A percentile compares a stretch with the other conserved stretches of the same genome.
Evolutionary conservation across 2,113 vertebrate genomes (phyloP).

Genomic region (Erythrolamprus reginae): DNA sequence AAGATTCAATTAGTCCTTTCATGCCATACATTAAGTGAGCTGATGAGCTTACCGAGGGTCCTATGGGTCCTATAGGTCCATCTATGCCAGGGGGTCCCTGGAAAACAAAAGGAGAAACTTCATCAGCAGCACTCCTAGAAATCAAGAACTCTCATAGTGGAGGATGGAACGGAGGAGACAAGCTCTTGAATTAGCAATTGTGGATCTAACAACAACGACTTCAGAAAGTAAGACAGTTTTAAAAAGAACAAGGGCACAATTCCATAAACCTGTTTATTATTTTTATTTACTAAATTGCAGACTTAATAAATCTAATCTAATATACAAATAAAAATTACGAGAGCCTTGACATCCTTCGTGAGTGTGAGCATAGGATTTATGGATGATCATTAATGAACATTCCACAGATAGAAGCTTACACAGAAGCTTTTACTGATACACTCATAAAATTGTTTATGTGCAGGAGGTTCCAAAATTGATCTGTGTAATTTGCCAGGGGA

Average conservation of each 20-base stretch:
- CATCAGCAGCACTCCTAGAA: background rate
- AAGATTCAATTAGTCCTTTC: background rate
- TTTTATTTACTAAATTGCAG: background rate
- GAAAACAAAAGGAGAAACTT: slow-evolving; percentile 3
- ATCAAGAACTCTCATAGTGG: background rate
- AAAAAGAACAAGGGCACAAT: background rate
- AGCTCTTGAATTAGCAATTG: background rate
- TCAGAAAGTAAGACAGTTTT: background rate
- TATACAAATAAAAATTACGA: background rate
- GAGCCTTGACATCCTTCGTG: background rate
- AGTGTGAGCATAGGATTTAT: background rate
- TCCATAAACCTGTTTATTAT: background rate
- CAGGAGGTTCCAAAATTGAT: background rate
- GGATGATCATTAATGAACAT: background rate
- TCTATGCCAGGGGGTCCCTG: slow-evolving; percentile 85
- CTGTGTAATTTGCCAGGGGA: background rate
- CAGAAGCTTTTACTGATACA: background rate
- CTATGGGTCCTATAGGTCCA: slow-evolving; percentile 79
- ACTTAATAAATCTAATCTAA: background rate
- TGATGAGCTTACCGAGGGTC: slow-evolving; percentile 74
- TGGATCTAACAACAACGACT: background rate
- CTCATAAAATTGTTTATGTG: background rate
- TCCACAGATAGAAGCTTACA: background rate
- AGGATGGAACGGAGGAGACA: background rate
- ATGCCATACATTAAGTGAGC: background rate